These are phyloP conservation scores for Abramis brama DNA, from an alignment of 2,113 vertebrate genomes.

Conservation along the genomic window DNA sequence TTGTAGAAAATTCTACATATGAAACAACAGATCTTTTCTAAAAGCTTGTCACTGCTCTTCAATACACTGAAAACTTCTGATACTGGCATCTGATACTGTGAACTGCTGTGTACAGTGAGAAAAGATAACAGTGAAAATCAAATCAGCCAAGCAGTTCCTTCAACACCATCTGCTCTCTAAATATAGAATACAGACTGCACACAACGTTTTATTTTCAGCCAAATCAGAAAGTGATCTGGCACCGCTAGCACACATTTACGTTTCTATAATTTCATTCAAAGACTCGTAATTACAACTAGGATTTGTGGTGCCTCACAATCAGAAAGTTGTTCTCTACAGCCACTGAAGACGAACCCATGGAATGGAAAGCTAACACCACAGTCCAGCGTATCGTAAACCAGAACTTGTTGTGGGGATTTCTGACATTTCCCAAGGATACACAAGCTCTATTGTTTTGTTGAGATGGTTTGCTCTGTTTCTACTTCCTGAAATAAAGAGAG, in stretches of 20 bases:
- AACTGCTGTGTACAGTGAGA: background rate
- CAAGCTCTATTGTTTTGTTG: background rate
- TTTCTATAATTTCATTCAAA: constrained; percentile 10
- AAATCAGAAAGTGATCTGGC: background rate
- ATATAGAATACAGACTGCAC: constrained; percentile 19
- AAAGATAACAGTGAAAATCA: constrained; percentile 1
- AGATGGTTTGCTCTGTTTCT: background rate
- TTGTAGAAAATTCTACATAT: background rate
- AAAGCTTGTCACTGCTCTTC: background rate
- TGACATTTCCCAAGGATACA: constrained; percentile 2
- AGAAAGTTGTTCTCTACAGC: background rate
- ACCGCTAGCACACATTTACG: background rate
- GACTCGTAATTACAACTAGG: background rate
- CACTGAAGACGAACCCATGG: background rate
- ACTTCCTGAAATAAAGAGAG: constrained; percentile 14
- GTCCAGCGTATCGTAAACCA: background rate
- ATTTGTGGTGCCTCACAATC: too few species aligned
- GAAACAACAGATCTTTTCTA: background rate
- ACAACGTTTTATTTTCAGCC: constrained; percentile 18
- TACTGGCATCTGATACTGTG: background rate
- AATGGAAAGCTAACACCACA: background rate
- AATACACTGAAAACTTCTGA: background rate
- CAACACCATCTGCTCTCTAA: constrained; percentile 33
- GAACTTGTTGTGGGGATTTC: background rate
- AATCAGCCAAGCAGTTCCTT: constrained; percentile 17